Evolutionary conservation across 2,888 invertebrate species (phyloP).

Genomic region (Coenonympha glycerion): DNA sequence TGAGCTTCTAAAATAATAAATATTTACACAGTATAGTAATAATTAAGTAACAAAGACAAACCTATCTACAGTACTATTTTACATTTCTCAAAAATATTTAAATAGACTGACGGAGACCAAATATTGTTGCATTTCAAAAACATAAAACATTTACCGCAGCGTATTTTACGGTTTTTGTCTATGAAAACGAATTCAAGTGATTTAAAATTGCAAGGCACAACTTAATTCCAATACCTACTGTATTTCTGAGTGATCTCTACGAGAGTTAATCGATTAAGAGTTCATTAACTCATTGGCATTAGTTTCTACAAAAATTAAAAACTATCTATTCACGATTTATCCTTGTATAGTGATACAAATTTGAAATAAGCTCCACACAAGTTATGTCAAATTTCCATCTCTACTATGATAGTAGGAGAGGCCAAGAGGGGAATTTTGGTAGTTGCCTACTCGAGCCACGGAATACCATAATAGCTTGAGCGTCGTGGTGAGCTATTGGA

Average conservation of each 20-base stretch:
- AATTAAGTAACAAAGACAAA: background rate
- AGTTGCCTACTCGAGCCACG: no score
- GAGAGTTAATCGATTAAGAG: slow-evolving; percentile 28
- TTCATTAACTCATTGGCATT: no score
- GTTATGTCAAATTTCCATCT: no score
- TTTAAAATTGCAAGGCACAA: no score
- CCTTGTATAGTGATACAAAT: no score
- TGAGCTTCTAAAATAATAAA: background rate
- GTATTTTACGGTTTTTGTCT: background rate
- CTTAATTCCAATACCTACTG: slow-evolving; percentile 55
- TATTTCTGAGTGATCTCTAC: slow-evolving; percentile 45
- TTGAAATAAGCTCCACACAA: no score
- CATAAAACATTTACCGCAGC: slow-evolving; percentile 37
- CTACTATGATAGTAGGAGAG: no score
- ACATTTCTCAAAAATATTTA: slow-evolving; percentile 32
- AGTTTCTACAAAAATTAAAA: no score
- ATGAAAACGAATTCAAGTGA: background rate
- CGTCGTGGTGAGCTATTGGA: no score
- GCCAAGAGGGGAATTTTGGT: no score
- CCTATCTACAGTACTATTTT: background rate
- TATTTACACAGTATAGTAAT: background rate
- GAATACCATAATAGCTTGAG: no score
- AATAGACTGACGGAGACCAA: slow-evolving; percentile 42
- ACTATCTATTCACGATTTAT: no score
- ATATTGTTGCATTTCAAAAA: slow-evolving; percentile 39